Evolutionary conservation across 2,888 invertebrate genomes (phyloP).

Genomic region (Lypha dubia): DNA sequence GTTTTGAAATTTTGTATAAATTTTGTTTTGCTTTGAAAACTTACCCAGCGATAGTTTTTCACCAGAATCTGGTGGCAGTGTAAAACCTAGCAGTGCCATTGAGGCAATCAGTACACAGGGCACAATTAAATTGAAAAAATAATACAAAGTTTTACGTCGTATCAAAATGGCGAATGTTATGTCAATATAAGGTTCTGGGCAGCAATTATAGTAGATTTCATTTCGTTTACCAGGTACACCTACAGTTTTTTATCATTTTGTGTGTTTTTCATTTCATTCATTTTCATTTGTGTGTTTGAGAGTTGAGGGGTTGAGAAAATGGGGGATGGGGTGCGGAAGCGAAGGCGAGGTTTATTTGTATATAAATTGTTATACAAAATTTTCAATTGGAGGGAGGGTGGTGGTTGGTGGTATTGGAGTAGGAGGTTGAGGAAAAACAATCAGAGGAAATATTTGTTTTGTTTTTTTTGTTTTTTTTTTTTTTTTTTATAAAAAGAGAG

Average conservation of each 20-base stretch:
- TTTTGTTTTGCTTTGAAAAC: conserved; percentile 74
- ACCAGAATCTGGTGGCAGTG: conserved; percentile 99
- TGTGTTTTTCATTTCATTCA: conserved; percentile 47
- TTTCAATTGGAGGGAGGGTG: background rate
- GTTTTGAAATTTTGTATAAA: background rate
- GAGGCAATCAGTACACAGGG: conserved; percentile 99
- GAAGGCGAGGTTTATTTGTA: conserved; percentile 1
- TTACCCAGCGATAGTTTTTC: conserved; percentile 98
- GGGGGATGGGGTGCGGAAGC: background rate
- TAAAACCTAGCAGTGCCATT: conserved; percentile 99
- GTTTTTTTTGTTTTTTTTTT: no score
- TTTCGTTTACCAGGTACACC: conserved; percentile 97
- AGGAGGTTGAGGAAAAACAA: conserved; percentile 35
- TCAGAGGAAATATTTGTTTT: conserved; percentile 65
- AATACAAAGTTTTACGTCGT: conserved; percentile 97
- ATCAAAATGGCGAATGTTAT: conserved; percentile 98
- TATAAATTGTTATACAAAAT: background rate
- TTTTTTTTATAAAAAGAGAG: conserved; percentile 61
- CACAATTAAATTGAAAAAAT: conserved; percentile 99
- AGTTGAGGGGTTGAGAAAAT: no score
- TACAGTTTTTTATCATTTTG: conserved; percentile 80
- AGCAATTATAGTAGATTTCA: conserved; percentile 98
- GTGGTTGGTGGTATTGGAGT: background rate
- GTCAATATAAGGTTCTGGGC: conserved; percentile 98
- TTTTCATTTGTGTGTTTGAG: conserved; percentile 41